phyloP scores from a whole-genome alignment of 2,888 invertebrate genomes.

The Neocrepidodera transversa region DNA sequence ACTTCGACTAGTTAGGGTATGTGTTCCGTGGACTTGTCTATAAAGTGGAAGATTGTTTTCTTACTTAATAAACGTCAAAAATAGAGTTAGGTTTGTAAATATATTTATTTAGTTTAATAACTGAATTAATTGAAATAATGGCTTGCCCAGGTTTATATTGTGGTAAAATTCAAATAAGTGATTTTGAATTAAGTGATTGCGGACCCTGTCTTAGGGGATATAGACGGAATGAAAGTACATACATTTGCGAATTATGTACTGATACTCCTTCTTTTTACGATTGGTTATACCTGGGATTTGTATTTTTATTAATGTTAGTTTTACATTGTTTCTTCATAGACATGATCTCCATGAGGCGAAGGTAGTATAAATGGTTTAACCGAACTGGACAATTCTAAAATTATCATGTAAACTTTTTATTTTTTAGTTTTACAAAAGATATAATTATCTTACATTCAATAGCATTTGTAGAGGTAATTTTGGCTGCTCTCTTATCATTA shows the following conservation, averaged over 20 bases:
- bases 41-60: no score
- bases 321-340: conserved; percentile 95
- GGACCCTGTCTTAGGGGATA: conserved; percentile 88
- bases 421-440: conserved; percentile 71
- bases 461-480: conserved; percentile 80
- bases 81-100: no score
- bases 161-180: conserved; percentile 71
- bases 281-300: conserved; percentile 93
- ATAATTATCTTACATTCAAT: conserved; percentile 80
- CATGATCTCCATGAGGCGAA: conserved; percentile 75
- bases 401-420: background rate
- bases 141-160: conserved; percentile 86
- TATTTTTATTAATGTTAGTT: conserved; percentile 86
- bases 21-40: no score
- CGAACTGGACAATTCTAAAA: no score
- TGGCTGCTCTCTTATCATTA: conserved; percentile 79
- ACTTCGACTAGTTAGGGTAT: no score
- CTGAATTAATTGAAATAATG: conserved; percentile 29
- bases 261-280: conserved; percentile 84
- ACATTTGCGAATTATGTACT: conserved; percentile 81
- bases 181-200: conserved; percentile 82
- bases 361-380: conserved; percentile 61
- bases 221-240: conserved; percentile 73
- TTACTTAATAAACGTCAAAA: no score
- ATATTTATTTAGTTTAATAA: no score